A percentile compares a stretch with the other conserved stretches of the same genome.
Conservation (phyloP, 2,888 invertebrate genomes). For the Eupithecia tripunctaria region DNA sequence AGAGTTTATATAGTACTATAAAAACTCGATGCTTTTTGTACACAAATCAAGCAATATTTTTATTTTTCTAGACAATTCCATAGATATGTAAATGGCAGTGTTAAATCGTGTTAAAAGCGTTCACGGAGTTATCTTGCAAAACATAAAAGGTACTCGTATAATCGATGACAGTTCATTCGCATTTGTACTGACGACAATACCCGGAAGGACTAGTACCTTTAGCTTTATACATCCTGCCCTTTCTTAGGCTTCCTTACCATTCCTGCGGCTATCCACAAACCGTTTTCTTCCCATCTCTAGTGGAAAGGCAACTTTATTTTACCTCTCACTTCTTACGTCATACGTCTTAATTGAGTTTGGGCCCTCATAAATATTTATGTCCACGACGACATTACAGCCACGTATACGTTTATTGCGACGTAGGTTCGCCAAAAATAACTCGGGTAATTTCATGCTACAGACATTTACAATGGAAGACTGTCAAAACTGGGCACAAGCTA, state of each 20-base stretch:
- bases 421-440: background rate
- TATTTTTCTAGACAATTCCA: background rate
- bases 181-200: background rate
- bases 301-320: background rate
- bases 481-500: background rate
- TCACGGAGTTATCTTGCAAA: too few relatives aligned
- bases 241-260: background rate
- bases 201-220: background rate
- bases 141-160: background rate
- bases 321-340: background rate
- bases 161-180: background rate
- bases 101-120: too few relatives aligned
- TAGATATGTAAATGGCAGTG: background rate
- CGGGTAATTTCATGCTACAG: background rate
- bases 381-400: constrained; percentile 14
- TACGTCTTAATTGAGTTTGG: constrained; percentile 22
- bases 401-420: background rate
- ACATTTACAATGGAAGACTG: background rate
- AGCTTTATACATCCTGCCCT: background rate
- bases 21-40: too few relatives aligned
- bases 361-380: constrained; percentile 30
- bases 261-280: background rate
- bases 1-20: too few relatives aligned
- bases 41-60: background rate
- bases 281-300: background rate